phyloP scores from a whole-genome alignment of 2,797 vertebrate genomes.

The Trachurus trachurus region DNA sequence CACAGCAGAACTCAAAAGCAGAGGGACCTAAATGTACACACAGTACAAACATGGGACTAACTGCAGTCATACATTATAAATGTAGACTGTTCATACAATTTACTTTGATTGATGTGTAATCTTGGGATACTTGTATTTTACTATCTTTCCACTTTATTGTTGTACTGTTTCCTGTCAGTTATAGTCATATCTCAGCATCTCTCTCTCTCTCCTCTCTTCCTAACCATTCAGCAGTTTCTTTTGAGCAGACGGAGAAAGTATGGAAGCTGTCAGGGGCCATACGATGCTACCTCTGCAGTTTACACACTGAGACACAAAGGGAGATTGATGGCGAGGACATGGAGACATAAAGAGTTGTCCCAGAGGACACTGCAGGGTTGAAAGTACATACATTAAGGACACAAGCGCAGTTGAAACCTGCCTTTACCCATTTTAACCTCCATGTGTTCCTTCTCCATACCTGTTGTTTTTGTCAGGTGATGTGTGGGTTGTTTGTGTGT shows the following conservation, averaged over 20 bases:
- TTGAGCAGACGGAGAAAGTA: conserved; percentile 68
- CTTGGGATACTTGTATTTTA: too few relatives aligned
- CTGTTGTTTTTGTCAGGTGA: conserved; percentile 31
- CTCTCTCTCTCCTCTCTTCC: background rate
- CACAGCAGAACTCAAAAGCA: background rate
- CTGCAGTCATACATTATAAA: too few relatives aligned
- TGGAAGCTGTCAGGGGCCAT: conserved; percentile 80
- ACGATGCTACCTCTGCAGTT: conserved; percentile 79
- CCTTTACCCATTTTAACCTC: background rate
- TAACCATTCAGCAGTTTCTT: conserved; percentile 63
- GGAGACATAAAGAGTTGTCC: conserved; percentile 10
- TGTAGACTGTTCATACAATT: too few relatives aligned
- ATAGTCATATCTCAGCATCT: too few relatives aligned
- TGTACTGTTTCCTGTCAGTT: too few relatives aligned
- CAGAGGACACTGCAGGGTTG: conserved; percentile 18
- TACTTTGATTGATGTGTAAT: too few relatives aligned
- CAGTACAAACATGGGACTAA: background rate
- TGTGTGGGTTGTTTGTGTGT: conserved; percentile 19
- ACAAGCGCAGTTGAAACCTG: background rate
- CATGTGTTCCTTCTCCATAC: conserved; percentile 2
- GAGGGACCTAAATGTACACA: background rate
- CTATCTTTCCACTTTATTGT: too few relatives aligned
- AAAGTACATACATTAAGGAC: conserved; percentile 17
- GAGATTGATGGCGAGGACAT: conserved; percentile 63
- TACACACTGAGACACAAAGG: conserved; percentile 39